These are phyloP conservation scores for Lithobates sylvaticus DNA, from an alignment of 2,797 vertebrate genomes.

Conservation along the genomic window DNA sequence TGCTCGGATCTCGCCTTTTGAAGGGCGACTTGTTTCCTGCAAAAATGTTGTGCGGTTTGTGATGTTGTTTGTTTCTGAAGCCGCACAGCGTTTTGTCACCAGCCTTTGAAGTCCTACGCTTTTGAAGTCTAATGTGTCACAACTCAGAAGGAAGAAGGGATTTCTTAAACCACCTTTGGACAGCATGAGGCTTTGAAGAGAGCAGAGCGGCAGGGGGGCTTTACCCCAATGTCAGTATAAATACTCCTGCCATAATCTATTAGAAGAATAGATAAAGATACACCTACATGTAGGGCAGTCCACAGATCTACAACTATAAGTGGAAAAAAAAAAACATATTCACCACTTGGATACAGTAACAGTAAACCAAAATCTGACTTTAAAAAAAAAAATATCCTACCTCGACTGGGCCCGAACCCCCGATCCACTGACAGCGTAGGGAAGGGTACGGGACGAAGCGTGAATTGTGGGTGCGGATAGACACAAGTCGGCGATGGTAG, in stretches of 20 bases:
- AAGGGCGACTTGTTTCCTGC: constrained; percentile 36
- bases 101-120: constrained; percentile 37
- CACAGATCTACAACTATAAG: neutral
- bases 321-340: neutral
- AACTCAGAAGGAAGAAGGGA: constrained; percentile 9
- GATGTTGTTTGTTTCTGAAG: constrained; percentile 24
- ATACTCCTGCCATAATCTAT: neutral
- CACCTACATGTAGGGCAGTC: neutral
- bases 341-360: too few species aligned
- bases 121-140: constrained; percentile 50
- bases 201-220: neutral
- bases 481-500: constrained; percentile 91
- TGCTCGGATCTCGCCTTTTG: neutral
- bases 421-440: constrained; percentile 88
- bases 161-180: constrained; percentile 27
- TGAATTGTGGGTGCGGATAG: constrained; percentile 89
- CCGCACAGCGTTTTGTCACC: neutral
- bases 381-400: constrained; percentile 54
- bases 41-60: constrained; percentile 26
- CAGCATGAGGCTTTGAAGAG: constrained; percentile 14
- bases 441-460: constrained; percentile 89
- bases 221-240: neutral
- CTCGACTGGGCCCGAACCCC: constrained; percentile 83
- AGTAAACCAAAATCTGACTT: neutral
- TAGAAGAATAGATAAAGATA: neutral